Evolutionary conservation across 2,888 invertebrate genomes (phyloP).

Genomic region (Pocota personata): DNA sequence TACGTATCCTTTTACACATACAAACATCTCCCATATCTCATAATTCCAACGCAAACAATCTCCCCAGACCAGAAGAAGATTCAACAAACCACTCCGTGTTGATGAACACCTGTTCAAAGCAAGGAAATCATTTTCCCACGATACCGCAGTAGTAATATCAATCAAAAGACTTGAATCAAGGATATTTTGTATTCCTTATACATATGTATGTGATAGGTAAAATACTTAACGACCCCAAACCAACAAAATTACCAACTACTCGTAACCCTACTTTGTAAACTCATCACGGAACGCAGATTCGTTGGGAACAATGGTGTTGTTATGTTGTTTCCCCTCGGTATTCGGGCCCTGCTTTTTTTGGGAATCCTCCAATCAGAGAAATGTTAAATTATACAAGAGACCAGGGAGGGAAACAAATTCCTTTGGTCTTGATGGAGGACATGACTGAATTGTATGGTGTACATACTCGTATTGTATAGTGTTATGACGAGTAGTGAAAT

Average conservation of each 20-base stretch:
- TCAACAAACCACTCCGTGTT: conserved; percentile 36
- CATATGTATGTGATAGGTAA: neutral
- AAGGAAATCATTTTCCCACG: conserved; percentile 67
- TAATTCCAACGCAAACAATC: conserved; percentile 64
- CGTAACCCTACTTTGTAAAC: conserved; percentile 65
- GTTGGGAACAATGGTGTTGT: conserved; percentile 46
- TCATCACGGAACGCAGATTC: conserved; percentile 55
- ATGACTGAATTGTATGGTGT: neutral
- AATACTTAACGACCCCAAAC: conserved; percentile 3
- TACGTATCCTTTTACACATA: conserved; percentile 26
- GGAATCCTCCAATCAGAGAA: conserved; percentile 59
- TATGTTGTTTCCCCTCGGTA: conserved; percentile 42
- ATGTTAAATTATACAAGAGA: conserved; percentile 28
- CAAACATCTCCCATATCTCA: conserved; percentile 54
- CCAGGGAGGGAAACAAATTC: conserved; percentile 27
- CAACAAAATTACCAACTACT: conserved; percentile 41
- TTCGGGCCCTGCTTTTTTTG: neutral
- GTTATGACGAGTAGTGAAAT: conserved; percentile 27
- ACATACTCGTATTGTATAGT: neutral
- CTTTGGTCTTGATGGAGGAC: conserved; percentile 25
- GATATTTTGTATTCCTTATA: conserved; percentile 68
- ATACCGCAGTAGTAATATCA: conserved; percentile 56
- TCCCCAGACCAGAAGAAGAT: conserved; percentile 16
- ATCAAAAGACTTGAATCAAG: conserved; percentile 63
- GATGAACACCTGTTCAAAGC: conserved; percentile 65